Conservation (phyloP, 2,797 vertebrate species). For the Crocidura indochinensis region DNA sequence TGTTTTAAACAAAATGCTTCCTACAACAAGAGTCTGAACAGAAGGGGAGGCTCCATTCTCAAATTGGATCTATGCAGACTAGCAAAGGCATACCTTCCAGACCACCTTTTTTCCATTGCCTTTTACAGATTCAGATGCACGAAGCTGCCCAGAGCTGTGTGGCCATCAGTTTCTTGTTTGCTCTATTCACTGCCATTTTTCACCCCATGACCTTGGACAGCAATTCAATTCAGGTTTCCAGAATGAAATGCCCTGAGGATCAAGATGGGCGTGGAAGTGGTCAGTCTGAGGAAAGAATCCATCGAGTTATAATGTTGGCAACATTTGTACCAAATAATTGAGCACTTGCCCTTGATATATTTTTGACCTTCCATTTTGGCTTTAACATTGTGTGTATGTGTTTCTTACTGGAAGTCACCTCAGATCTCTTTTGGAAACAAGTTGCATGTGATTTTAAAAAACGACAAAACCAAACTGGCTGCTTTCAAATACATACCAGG, state of each 20-base stretch:
- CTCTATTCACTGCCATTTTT: conserved; percentile 50
- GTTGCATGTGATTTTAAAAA: conserved; percentile 16
- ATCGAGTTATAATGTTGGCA: conserved; percentile 39
- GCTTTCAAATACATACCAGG: conserved; percentile 61
- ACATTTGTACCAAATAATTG: conserved; percentile 67
- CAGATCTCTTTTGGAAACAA: conserved; percentile 65
- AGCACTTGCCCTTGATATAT: conserved; percentile 65
- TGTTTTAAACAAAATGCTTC: conserved; percentile 63
- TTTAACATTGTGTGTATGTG: neutral
- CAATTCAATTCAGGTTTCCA: conserved; percentile 79
- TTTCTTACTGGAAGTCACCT: conserved; percentile 44
- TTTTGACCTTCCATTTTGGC: conserved; percentile 74
- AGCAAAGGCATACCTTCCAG: conserved; percentile 56
- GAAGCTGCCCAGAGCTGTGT: conserved; percentile 38
- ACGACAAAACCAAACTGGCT: conserved; percentile 1
- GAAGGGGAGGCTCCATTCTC: conserved; percentile 39
- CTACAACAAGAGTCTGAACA: conserved; percentile 62
- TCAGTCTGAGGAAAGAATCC: conserved; percentile 59
- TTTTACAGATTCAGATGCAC: conserved; percentile 69
- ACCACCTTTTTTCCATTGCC: conserved; percentile 62
- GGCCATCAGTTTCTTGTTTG: conserved; percentile 36
- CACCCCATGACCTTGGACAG: conserved; percentile 76
- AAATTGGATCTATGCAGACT: conserved; percentile 50
- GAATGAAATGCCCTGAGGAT: conserved; percentile 80
- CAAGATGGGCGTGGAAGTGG: conserved; percentile 74